Conservation (phyloP, 1,140 invertebrate species). For the Dreissena polymorpha region DNA sequence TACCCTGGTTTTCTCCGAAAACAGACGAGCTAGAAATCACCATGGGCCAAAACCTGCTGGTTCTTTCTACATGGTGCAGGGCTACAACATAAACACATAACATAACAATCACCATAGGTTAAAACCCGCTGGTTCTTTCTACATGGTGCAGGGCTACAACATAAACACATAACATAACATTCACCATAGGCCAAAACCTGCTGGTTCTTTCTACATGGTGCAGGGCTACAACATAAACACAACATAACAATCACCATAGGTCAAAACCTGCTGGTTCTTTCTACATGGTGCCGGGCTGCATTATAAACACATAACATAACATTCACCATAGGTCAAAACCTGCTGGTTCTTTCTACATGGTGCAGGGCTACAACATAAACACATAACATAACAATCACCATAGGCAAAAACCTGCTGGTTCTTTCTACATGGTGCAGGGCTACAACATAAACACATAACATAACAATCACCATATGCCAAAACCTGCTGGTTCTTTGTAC, state of each 20-base stretch:
- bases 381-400: constrained; percentile 85
- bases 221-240: constrained; percentile 81
- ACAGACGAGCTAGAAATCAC: no score
- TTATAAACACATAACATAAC: constrained; percentile 13
- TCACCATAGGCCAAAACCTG: constrained; percentile 95
- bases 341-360: constrained; percentile 88
- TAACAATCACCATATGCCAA: constrained; percentile 95
- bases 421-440: constrained; percentile 87
- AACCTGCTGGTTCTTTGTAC: constrained; percentile 91
- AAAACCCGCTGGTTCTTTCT: constrained; percentile 91
- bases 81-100: constrained; percentile 77
- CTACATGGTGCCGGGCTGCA: constrained; percentile 85
- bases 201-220: constrained; percentile 88
- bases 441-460: constrained; percentile 53
- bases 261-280: constrained; percentile 93
- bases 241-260: constrained; percentile 89
- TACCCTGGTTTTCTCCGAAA: no score
- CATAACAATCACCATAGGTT: constrained; percentile 93
- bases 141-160: constrained; percentile 84
- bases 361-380: constrained; percentile 82
- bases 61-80: constrained; percentile 86
- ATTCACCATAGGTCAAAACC: constrained; percentile 96
- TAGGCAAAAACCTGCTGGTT: constrained; percentile 94
- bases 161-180: background rate
- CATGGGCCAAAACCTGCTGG: constrained; percentile 95